phyloP scores from a whole-genome alignment of 2,113 vertebrate genomes.

The Leptocoma aspasia region DNA sequence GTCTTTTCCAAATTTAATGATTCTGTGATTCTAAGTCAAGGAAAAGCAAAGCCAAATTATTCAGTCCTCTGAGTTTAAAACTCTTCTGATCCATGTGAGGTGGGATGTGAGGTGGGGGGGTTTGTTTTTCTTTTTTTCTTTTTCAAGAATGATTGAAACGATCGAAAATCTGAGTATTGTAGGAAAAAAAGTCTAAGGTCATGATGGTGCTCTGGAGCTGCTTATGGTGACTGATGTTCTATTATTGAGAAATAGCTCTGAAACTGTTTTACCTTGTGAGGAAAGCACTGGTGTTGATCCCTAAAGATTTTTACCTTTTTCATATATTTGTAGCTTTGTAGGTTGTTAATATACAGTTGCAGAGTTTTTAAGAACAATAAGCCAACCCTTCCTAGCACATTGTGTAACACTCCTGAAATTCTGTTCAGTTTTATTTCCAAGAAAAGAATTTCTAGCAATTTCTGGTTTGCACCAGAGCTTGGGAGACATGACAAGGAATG shows the following conservation, averaged over 20 bases:
- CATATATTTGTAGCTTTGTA: background rate
- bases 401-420: too few relatives aligned
- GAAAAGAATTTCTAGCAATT: too few relatives aligned
- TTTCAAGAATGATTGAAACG: background rate
- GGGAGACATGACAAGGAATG: too few relatives aligned
- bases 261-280: background rate
- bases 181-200: background rate
- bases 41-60: background rate
- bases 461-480: too few relatives aligned
- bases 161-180: background rate
- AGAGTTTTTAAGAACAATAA: too few relatives aligned
- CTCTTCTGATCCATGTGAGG: background rate
- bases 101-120: rapidly evolving
- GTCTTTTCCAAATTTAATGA: background rate
- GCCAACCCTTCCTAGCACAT: too few relatives aligned
- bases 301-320: background rate
- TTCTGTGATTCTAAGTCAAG: background rate
- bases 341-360: background rate
- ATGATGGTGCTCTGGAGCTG: background rate
- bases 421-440: too few relatives aligned
- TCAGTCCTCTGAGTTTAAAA: background rate
- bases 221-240: background rate
- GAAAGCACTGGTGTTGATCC: background rate
- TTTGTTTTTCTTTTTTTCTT: rapidly evolving
- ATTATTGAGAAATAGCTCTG: background rate